phyloP scores from a whole-genome alignment of 2,113 vertebrate genomes.

The Phalacrocorax aristotelis region DNA sequence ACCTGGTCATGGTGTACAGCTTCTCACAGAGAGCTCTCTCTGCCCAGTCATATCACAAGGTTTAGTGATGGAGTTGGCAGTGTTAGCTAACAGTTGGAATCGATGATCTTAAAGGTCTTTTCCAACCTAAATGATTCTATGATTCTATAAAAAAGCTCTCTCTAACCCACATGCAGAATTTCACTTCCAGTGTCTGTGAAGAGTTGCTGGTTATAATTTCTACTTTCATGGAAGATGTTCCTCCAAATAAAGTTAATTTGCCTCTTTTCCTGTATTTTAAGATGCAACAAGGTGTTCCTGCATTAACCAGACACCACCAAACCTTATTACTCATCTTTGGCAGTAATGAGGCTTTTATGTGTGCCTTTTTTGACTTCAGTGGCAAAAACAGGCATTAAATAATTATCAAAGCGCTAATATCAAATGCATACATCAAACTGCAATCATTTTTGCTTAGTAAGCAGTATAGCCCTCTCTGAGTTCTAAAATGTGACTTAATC shows the following conservation, averaged over 20 bases:
- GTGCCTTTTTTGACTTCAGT: not conserved
- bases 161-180: accelerated
- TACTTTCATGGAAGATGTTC: not conserved
- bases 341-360: not conserved
- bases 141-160: not conserved
- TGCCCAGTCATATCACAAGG: not conserved
- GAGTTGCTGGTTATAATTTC: not conserved
- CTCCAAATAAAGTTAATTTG: not conserved
- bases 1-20: not conserved
- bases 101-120: not conserved
- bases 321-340: not conserved
- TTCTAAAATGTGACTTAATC: not conserved
- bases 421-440: not conserved
- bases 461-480: not conserved
- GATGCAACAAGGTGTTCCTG: not conserved
- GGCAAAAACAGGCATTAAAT: not conserved
- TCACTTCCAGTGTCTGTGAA: not conserved
- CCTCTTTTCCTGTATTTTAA: not conserved
- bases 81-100: not conserved
- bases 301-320: not conserved
- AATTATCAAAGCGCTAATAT: not conserved
- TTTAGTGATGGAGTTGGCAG: not conserved
- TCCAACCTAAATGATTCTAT: not conserved
- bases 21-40: not conserved
- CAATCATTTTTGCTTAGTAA: not conserved